Evolutionary conservation across 1,140 invertebrate species (phyloP), one percentile per base, ranked within the genome.

Genomic region (Chrysoperla carnea): DNA sequence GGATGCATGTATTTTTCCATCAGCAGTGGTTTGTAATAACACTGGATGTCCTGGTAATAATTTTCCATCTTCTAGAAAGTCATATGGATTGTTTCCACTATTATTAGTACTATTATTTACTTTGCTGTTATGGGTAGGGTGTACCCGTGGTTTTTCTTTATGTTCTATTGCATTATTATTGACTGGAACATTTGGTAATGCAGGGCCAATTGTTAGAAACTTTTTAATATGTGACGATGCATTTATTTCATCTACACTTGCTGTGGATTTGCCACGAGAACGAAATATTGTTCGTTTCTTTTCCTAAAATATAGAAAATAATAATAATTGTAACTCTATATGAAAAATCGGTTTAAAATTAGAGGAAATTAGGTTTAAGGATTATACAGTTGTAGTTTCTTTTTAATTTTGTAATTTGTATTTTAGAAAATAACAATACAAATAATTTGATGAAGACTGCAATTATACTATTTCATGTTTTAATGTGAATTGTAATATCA

Each of bases 171-270:
- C 53, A 47, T 53, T 55, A 48, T 59, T 52, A 52, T n/a, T n/a
- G 28, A 53, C 50, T 42, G 51, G 51, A 29, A 59, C 56, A 43
- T 63, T 50, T 42, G 73, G 72, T 54, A 75, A 61, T 40, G 70
- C 70, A 48, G 72, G 67, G 52, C 66, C 68, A 50, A 75, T 72
- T 45, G 69, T 72, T 45, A 75, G 59, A 51, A 73, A 67, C 54
- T 67, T 60, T 52, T 61, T 64, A 5, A 23, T 23, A 46, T 58
- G 56, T 51, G 55, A 54, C 13, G 39, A 27, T 6, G 39, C 40
- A 13, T 48, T 48, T 31, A 52, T 43, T 9, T 44, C 36, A 40
- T 52, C 46, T 37, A 46, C 44, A 44, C 46, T 47, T 46, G 43
- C 42, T 13, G 51, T 46, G 37, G 47, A 46, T 45, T 49, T 41